Evolutionary conservation across 53 echinoderm and acorn worm species (phyloP).

Genomic region (Actinopyga echinites): DNA sequence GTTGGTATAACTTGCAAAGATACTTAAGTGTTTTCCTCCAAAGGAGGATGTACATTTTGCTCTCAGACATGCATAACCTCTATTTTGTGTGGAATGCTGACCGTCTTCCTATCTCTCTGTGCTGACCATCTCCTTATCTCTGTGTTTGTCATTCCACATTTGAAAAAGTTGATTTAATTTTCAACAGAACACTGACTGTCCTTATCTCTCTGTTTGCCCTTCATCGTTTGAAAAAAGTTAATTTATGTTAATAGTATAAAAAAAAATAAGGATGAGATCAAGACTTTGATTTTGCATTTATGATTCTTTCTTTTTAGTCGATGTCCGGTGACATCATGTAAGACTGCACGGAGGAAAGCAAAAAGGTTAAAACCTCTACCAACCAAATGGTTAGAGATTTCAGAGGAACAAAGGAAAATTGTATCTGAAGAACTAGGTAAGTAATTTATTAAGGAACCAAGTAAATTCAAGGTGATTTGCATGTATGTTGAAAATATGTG

Average conservation of each 20-base stretch:
- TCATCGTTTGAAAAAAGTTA: neutral
- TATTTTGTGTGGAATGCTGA: too few species aligned
- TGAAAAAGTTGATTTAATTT: too few species aligned
- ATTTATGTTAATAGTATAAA: neutral
- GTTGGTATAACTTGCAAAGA: too few species aligned
- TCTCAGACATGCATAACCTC: too few species aligned
- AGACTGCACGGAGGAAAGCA: slow-evolving; percentile 84
- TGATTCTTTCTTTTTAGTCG: slow-evolving; percentile 34
- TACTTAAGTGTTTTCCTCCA: too few species aligned
- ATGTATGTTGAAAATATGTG: too few species aligned
- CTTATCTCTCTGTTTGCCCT: neutral
- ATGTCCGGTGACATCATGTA: slow-evolving; percentile 96
- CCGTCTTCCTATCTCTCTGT: too few species aligned
- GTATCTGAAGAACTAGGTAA: slow-evolving; percentile 90
- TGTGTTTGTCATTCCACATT: too few species aligned
- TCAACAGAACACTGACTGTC: neutral
- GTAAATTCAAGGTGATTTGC: too few species aligned
- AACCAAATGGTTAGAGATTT: slow-evolving; percentile 88
- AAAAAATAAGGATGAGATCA: neutral
- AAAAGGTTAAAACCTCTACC: slow-evolving; percentile 89
- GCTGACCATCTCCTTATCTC: too few species aligned
- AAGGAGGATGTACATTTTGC: too few species aligned
- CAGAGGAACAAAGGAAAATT: slow-evolving; percentile 74
- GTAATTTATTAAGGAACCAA: neutral
- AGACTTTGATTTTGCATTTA: neutral